Conservation (phyloP, 2,113 vertebrate genomes). For the Gobiocypris rarus region DNA sequence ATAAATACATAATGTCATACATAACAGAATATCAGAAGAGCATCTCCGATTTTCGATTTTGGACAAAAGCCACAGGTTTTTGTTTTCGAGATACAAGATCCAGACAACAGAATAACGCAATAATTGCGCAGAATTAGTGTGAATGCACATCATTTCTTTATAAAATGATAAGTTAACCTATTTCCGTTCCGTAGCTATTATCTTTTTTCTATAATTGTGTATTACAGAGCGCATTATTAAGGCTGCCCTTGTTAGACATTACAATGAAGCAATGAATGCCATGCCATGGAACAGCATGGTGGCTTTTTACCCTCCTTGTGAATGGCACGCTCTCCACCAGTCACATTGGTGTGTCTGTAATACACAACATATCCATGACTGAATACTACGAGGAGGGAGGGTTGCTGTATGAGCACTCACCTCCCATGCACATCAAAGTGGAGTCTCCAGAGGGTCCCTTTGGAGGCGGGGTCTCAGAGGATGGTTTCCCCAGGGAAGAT, state of each 20-base stretch:
- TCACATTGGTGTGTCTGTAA: slow-evolving; percentile 72
- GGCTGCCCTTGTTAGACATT: slow-evolving; percentile 6
- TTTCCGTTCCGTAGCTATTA: not conserved
- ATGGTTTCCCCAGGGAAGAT: slow-evolving; percentile 79
- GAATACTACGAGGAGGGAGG: slow-evolving; percentile 84
- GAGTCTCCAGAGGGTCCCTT: slow-evolving; percentile 82
- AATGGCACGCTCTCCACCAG: slow-evolving; percentile 68
- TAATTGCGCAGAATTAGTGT: not conserved
- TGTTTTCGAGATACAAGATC: not conserved
- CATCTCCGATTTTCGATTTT: slow-evolving; percentile 13
- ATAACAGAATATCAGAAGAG: slow-evolving; percentile 9
- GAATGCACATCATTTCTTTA: not conserved
- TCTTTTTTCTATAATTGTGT: slow-evolving; percentile 20
- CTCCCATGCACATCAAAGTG: slow-evolving; percentile 85
- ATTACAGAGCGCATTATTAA: slow-evolving; percentile 7
- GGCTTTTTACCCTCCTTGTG: slow-evolving; percentile 52
- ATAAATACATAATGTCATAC: not conserved
- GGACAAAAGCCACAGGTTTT: slow-evolving; percentile 31
- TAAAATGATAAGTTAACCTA: slow-evolving; percentile 5
- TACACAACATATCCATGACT: slow-evolving; percentile 78
- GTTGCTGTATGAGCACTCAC: slow-evolving; percentile 83
- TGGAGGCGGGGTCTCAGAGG: slow-evolving; percentile 77
- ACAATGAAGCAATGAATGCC: slow-evolving; percentile 33
- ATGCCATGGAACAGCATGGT: slow-evolving; percentile 37
- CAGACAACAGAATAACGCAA: not conserved